Evolutionary conservation across 2,888 invertebrate species (phyloP), one percentile per base, ranked within the genome.

Genomic region (Sympetrum striolatum): DNA sequence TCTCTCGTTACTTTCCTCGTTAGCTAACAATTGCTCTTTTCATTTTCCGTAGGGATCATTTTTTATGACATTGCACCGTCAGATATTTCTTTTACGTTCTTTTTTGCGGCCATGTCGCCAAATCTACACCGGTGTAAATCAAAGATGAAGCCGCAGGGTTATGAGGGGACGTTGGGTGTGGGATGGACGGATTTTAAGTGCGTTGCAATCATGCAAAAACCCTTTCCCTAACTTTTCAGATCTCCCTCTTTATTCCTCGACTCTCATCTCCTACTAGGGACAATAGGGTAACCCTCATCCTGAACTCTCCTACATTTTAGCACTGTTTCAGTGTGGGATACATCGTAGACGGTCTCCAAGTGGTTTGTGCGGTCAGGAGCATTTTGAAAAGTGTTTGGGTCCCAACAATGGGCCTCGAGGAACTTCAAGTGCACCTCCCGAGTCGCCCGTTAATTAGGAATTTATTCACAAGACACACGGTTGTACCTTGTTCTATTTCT

Each of bases 1-100:
- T 60, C 86, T 60, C 86, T 64, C 86, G 60, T 86, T 86, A 86
- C 60, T 86, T 64, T 86, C 86, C 86, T 86, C 86, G 86, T 86
- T 86, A 86, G n/a, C 64, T 58, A 37, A 25, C 86, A 86, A 86
- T 86, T 86, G 86, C 37, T 86, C 22, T 86, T 60, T 6, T 48
- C 44, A 8, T 44, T 18, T 35, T 53, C 12, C 37, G 22, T 35
- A 14, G 22, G 3, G 14, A 12, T 80, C 44, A 86, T 64, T 86
- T 60, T 58, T 60, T 64, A 18, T 22, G 58, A 12, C 39, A 37
- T 60, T 64, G n/a, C 58, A 86, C 12, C 25, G 31, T 35, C 22
- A 37, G 35, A 37, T 60, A 60, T n/a, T 18, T 25, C 35, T 35
- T 22, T 18, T 35, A 39, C 22, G 37, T 31, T 15, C 60, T n/a